Base-by-base conservation (phyloP, 2,888 invertebrate species). In the Harmothoe impar region DNA sequence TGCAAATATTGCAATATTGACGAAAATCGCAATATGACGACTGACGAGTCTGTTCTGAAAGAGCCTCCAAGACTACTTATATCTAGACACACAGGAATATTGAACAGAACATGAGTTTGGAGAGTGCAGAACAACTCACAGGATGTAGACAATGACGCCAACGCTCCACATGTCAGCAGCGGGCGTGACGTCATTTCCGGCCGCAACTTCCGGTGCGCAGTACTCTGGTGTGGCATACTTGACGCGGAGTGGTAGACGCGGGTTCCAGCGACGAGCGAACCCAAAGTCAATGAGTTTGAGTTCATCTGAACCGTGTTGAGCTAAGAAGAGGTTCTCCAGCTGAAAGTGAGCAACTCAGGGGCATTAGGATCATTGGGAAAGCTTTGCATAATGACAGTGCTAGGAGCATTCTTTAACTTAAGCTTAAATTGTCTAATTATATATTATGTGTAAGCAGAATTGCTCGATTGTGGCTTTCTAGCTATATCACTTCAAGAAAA, bases 281-380 rank as follows among this genome's bases (percentile, higher is more conserved):
- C 99, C 99, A 95, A 99, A 98, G 96, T 99, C 99, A 10, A 98
- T 97, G 84, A 99, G 96, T 96, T 99, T 99, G 0, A 99, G 97
- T 31, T 96, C 94, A 92, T 95, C 96, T 62, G 95, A 93, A 20
- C 95, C 98, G 97, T 35, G 93, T 0, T 97, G 97, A 0, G 98
- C 97, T 97, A 99, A 98, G 1, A 99, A 98, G 35, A 99, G 97
- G 96, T 99, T 99, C 95, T 99, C 98, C 0, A 99, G 99, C 96
- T 99, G 98, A 88, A 77, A 77, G 31, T 15, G 77, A 25, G 31
- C 25, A 99, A 93, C 10, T 17, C 17, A 81, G 43, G 54, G 17
- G 31, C 7, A 62, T 62, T 25, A 62, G 62, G 15, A 43, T 3
- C 43, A 43, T n/a, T n/a, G n/a, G n/a, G n/a, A n/a, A n/a, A n/a